Evolutionary conservation across 2,113 vertebrate species (phyloP).

Genomic region (Eurypyga helias): DNA sequence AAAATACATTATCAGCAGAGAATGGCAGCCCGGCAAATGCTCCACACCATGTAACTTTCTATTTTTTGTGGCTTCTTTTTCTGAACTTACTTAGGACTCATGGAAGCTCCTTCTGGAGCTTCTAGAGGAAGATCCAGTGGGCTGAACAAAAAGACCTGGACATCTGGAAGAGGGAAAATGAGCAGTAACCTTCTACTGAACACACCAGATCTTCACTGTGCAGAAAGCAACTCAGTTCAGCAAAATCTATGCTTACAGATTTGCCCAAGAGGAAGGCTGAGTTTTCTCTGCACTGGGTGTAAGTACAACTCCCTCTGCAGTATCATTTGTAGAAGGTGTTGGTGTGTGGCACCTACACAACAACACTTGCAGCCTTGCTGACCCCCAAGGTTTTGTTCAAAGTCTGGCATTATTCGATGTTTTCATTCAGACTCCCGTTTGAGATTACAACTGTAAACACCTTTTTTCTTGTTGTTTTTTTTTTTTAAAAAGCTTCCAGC

Average conservation of each 20-base stretch:
- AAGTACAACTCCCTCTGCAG: not conserved
- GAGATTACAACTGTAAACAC: not conserved
- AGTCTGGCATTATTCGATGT: not conserved
- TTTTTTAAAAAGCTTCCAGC: not conserved
- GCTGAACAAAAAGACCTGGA: not conserved
- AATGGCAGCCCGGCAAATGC: too few species aligned
- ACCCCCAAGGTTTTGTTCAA: not conserved
- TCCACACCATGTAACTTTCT: too few species aligned
- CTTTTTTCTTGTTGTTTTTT: too few species aligned
- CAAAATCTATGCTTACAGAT: not conserved
- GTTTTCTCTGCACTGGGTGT: not conserved
- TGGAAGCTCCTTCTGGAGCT: too few species aligned
- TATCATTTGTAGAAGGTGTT: not conserved
- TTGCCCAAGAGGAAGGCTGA: not conserved
- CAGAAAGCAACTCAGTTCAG: not conserved
- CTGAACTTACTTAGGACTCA: too few species aligned
- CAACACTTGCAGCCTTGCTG: not conserved
- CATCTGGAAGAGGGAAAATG: too few species aligned
- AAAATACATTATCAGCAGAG: too few species aligned
- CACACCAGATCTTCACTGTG: not conserved
- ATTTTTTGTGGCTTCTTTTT: too few species aligned
- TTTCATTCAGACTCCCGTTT: not conserved
- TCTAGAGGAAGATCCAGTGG: not conserved
- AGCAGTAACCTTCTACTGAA: not conserved
- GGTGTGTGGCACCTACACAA: not conserved